Base-by-base conservation (phyloP, 1,140 invertebrate species). In the Cotesia vestalis region DNA sequence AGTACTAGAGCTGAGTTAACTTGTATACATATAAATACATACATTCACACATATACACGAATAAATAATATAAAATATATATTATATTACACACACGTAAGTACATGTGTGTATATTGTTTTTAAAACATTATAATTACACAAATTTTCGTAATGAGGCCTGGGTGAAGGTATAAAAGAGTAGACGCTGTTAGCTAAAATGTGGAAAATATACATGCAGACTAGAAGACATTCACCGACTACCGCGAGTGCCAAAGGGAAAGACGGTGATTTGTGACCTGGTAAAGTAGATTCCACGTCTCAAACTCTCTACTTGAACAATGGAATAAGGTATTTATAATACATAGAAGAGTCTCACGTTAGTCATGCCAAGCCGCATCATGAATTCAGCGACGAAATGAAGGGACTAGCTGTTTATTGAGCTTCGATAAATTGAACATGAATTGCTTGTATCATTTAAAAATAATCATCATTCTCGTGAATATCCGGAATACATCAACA, bases 61-160 rank as follows among this genome's bases (percentile, higher is more conserved):
- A 9, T 9, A 9, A 27, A 27, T 27, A 27, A 27, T 27, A 27
- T 27, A 27, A 27, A 27, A 27, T 27, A 27, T 27, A 27, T 27
- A 27, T 27, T 27, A 27, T 27, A 27, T 27, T 9, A 40, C 38
- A 40, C 38, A 40, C 38, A 4, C 38, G 9, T 4, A 40, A 8
- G 38, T 46, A 46, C 11, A 8, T 46, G 3, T 46, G 11, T 46
- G 11, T 46, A 46, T 46, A 46, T 46, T 9, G 40, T 55, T n/a
- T 3, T 14, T 55, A n/a, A 55, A 17, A 55, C 5, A 14, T 55
- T 14, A n/a, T 55, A 55, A 55, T 55, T 55, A 55, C 53, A 55
- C 53, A 17, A 55, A 55, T 55, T 55, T 55, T 55, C 53, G 53
- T 55, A 55, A 55, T 55, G 53, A 55, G 53, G 53, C 17, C 53